Conservation (phyloP, 1,140 invertebrate genomes). For the Drosophila funebris region DNA sequence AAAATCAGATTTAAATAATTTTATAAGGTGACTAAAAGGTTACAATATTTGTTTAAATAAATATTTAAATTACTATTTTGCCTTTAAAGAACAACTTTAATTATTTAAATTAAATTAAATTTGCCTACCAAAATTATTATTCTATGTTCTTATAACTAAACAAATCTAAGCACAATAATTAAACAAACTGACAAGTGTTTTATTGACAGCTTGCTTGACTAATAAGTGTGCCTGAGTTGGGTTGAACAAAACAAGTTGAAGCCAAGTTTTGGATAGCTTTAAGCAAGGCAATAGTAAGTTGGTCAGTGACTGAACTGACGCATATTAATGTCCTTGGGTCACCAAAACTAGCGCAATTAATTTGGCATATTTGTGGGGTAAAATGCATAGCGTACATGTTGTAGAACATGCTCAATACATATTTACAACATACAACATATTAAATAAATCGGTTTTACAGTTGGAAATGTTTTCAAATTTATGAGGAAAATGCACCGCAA, state of each 20-base stretch:
- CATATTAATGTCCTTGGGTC: constrained; percentile 40
- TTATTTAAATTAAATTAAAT: too few species aligned
- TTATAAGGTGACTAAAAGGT: too few species aligned
- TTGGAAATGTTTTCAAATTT: constrained; percentile 56
- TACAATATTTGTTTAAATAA: too few species aligned
- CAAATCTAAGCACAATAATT: too few species aligned
- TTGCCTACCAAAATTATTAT: too few species aligned
- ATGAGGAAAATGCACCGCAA: constrained; percentile 69
- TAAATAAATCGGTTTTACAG: constrained; percentile 60
- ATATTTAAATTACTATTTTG: too few species aligned
- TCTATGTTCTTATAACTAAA: too few species aligned
- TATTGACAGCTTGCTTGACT: neutral
- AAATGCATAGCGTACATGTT: constrained; percentile 55
- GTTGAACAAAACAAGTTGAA: neutral
- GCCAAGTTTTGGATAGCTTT: neutral
- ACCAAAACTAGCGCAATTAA: constrained; percentile 58
- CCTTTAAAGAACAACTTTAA: too few species aligned
- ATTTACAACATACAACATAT: constrained; percentile 26
- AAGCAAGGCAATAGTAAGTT: neutral
- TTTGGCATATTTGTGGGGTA: constrained; percentile 60
- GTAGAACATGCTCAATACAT: constrained; percentile 24
- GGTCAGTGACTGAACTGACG: constrained; percentile 18
- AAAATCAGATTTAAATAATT: too few species aligned
- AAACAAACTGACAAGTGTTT: too few species aligned
- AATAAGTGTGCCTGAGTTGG: neutral